A percentile compares a stretch with the other conserved stretches of the same genome.
Evolutionary conservation across 2,797 vertebrate species (phyloP).

Genomic region (Acropternis orthonyx): DNA sequence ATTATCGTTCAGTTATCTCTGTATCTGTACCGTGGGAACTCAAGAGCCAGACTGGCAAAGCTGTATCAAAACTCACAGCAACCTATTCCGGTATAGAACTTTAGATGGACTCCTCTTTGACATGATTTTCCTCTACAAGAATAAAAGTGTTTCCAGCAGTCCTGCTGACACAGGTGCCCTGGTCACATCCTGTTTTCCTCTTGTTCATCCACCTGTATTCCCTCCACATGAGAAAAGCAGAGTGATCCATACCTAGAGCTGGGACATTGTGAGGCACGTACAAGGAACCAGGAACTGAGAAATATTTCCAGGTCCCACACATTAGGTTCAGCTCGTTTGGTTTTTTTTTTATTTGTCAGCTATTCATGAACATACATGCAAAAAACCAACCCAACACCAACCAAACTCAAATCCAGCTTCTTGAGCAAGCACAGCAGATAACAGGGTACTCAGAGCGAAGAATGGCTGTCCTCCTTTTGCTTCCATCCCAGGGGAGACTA

Average conservation of each 20-base stretch:
- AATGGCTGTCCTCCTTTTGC: not conserved
- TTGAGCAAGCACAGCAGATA: not conserved
- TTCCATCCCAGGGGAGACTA: not conserved
- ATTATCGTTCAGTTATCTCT: accelerated
- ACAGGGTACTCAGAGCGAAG: not conserved
- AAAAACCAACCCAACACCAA: not conserved
- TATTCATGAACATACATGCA: accelerated
- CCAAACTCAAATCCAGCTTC: not conserved
- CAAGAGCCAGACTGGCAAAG: not conserved
- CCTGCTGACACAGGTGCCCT: not conserved
- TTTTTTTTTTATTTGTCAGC: not conserved
- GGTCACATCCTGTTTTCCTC: not conserved
- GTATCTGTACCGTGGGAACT: accelerated
- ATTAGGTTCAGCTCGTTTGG: accelerated
- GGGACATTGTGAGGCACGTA: not conserved
- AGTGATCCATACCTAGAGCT: not conserved
- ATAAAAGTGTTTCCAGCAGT: not conserved
- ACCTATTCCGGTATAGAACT: no score
- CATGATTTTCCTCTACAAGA: not conserved
- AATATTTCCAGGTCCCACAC: not conserved
- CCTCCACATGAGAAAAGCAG: not conserved
- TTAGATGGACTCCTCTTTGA: accelerated
- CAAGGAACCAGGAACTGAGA: not conserved
- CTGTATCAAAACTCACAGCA: not conserved
- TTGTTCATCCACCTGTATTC: not conserved